Base-by-base conservation (phyloP, 2,888 invertebrate species). In the Drosophila villosipedis region DNA sequence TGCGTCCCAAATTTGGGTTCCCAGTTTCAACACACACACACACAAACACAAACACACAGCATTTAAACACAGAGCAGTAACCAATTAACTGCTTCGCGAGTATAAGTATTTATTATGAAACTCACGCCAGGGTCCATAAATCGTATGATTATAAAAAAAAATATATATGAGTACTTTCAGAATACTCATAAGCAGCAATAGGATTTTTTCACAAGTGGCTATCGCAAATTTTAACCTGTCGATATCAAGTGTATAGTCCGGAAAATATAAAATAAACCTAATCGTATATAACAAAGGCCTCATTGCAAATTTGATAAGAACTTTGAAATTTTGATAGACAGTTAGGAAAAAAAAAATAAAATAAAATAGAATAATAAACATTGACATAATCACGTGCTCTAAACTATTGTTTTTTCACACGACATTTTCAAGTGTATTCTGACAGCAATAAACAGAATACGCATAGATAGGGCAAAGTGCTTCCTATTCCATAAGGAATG, bases 131-230 rank as follows among this genome's bases (percentile, higher is more conserved):
- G 47, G 22, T 30, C 57, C 71, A 73, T 82, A 84, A 86, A 86
- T 84, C 78, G 59, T 53, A 30, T 65, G 87, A 86, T 84, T 76
- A 84, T 82, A 73, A 65, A 74, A 66, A 61, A 54, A 25, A 25
- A 66, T 61, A 68, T 69, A 71, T 54, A 73, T 9, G 31, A 14
- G 19, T 22, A 53, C 53, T 53, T 67, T 70, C 67, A 37, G 63
- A 61, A 67, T 64, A 69, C 47, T 65, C 59, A 43, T 28, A 22
- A 54, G 19, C 28, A 25, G 25, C 57, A 43, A 19, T 30, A 57
- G 35, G 1, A 3, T 7, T 43, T 33, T 64, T 61, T 43, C 49
- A 62, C 75, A 80, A 83, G 82, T 80, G 65, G 61, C 71, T 60
- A 73, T 78, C 84, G 73, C 84, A 76, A 80, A 82, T 67, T 68